Evolutionary conservation across 2,888 invertebrate genomes (phyloP).

Genomic region (Drosophila anceps): DNA sequence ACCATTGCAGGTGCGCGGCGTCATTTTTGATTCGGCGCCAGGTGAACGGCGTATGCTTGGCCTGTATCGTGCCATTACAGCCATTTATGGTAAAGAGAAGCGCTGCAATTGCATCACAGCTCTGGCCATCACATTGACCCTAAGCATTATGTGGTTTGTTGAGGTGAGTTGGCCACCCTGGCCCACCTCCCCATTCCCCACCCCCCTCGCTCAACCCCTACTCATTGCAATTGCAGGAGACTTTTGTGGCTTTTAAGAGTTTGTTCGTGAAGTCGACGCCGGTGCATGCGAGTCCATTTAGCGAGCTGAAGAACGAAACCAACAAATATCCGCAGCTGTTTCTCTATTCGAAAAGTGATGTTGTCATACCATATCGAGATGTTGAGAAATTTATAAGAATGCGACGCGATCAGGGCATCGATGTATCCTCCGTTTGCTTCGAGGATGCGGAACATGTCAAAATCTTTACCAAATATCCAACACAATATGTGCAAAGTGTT

Average conservation of each 20-base stretch:
- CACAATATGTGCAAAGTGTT: slow-evolving; percentile 88
- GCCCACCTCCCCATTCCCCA: not conserved
- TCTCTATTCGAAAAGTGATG: slow-evolving; percentile 90
- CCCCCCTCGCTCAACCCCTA: too few species aligned
- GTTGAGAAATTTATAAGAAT: slow-evolving; percentile 89
- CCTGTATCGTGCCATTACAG: slow-evolving; percentile 88
- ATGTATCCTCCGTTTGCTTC: slow-evolving; percentile 88
- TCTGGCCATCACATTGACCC: slow-evolving; percentile 86
- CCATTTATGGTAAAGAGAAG: slow-evolving; percentile 87
- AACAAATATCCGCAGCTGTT: slow-evolving; percentile 90
- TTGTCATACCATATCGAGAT: slow-evolving; percentile 89
- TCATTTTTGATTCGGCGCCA: slow-evolving; percentile 91
- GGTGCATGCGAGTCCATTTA: slow-evolving; percentile 87
- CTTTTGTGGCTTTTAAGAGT: slow-evolving; percentile 84
- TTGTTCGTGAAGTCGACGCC: slow-evolving; percentile 84
- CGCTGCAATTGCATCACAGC: slow-evolving; percentile 87
- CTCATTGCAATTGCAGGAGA: slow-evolving; percentile 76
- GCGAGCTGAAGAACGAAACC: slow-evolving; percentile 87
- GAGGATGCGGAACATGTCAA: slow-evolving; percentile 91
- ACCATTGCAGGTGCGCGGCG: slow-evolving; percentile 87
- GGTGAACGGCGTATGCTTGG: slow-evolving; percentile 87
- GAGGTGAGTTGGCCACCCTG: slow-evolving; percentile 85
- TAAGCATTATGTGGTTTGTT: slow-evolving; percentile 88
- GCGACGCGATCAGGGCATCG: slow-evolving; percentile 87
- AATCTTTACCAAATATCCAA: slow-evolving; percentile 88